phyloP scores from a whole-genome alignment of 2,113 vertebrate genomes.

The Cygnus atratus region DNA sequence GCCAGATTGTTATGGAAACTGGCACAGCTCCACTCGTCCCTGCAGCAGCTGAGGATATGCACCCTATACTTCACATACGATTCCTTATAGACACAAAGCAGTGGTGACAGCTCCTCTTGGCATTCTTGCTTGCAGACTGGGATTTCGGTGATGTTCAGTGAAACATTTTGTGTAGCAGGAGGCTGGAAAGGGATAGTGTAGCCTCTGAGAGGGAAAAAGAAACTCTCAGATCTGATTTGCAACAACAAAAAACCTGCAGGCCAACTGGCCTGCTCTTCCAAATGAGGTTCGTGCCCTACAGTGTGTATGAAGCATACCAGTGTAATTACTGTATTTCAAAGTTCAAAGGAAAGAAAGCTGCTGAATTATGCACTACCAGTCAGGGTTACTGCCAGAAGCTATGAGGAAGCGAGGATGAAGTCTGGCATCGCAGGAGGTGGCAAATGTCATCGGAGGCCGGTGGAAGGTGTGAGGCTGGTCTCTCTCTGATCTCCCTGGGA shows the following conservation, averaged over 20 bases:
- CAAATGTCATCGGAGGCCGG: background rate
- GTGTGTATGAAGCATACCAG: fast-evolving
- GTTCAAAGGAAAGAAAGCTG: background rate
- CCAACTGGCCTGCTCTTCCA: background rate
- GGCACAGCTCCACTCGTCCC: background rate
- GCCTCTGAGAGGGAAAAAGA: background rate
- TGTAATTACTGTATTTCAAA: background rate
- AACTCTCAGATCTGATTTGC: background rate
- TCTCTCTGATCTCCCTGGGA: background rate
- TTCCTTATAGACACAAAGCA: background rate
- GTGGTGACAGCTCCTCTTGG: background rate
- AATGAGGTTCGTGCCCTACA: background rate
- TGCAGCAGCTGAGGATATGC: background rate
- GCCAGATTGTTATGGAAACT: background rate
- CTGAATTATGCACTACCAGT: background rate
- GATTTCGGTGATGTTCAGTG: background rate
- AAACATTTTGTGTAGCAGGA: background rate
- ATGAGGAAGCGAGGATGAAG: background rate
- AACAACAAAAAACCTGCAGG: fast-evolving
- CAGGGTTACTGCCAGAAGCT: background rate
- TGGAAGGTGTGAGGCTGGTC: background rate
- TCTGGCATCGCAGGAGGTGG: background rate
- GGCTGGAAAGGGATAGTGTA: background rate
- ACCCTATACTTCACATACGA: fast-evolving
- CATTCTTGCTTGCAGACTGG: background rate